Percentiles rank a stretch among this genome's conserved stretches.
Evolutionary conservation across 2,888 invertebrate genomes (phyloP).

Genomic region (Caenorhabditis sp.): DNA sequence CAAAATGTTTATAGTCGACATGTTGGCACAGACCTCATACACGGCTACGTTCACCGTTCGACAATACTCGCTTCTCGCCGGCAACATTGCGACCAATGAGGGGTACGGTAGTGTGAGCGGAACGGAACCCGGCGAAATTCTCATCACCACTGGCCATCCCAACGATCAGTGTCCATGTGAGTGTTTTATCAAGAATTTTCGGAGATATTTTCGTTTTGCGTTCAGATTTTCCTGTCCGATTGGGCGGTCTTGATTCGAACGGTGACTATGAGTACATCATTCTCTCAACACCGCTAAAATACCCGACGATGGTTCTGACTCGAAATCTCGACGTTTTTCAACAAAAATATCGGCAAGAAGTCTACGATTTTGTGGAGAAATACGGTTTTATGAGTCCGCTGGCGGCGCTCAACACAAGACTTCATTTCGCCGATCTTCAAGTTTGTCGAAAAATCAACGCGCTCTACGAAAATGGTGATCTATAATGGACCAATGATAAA

Average conservation of each 20-base stretch:
- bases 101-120: constrained; percentile 65
- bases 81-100: constrained; percentile 45
- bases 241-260: constrained; percentile 53
- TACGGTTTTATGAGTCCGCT: constrained; percentile 64
- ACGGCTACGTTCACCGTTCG: constrained; percentile 59
- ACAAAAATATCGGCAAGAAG: constrained; percentile 51
- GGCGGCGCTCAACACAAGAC: constrained; percentile 55
- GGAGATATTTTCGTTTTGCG: too few relatives aligned
- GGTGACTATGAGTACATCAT: constrained; percentile 66
- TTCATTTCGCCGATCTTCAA: constrained; percentile 47
- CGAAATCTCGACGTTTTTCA: constrained; percentile 57
- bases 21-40: constrained; percentile 49
- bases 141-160: constrained; percentile 64
- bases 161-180: constrained; percentile 68
- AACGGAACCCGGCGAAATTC: constrained; percentile 65
- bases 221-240: constrained; percentile 60
- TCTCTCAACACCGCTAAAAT: constrained; percentile 65
- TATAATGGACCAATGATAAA: too few relatives aligned
- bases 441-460: constrained; percentile 34
- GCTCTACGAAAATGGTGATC: constrained; percentile 34
- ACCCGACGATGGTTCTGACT: constrained; percentile 66
- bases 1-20: constrained; percentile 43
- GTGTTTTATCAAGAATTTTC: too few relatives aligned
- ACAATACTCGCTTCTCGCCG: constrained; percentile 50
- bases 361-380: constrained; percentile 59